Evolutionary conservation across 2,113 vertebrate genomes (phyloP).

Genomic region (Eupsittula cactorum): DNA sequence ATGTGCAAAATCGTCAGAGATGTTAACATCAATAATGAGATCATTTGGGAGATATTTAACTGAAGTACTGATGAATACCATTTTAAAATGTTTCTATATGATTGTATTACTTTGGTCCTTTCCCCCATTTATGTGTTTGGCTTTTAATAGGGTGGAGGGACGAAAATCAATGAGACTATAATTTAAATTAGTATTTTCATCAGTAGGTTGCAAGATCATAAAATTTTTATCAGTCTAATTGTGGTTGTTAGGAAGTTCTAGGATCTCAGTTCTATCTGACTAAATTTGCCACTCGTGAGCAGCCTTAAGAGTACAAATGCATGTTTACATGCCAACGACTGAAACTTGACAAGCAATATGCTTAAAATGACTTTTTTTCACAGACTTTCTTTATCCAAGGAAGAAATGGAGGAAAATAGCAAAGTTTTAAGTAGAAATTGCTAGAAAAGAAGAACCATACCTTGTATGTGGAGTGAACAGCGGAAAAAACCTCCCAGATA

Average conservation of each 20-base stretch:
- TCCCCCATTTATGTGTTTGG: not conserved
- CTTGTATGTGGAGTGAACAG: not conserved
- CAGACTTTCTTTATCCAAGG: not conserved
- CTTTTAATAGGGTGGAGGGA: not conserved
- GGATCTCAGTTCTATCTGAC: not conserved
- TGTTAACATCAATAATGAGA: not conserved
- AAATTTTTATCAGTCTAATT: not conserved
- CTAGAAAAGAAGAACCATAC: not conserved
- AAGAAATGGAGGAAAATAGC: not conserved
- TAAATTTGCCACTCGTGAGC: not conserved
- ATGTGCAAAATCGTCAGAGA: not conserved
- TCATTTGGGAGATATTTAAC: not conserved
- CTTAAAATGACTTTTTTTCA: not conserved
- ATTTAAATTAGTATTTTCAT: not conserved
- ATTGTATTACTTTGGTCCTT: not conserved
- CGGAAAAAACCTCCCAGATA: not conserved
- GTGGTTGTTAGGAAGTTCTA: not conserved
- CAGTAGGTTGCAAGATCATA: not conserved
- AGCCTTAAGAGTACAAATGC: not conserved
- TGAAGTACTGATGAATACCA: not conserved
- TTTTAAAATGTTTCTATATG: not conserved
- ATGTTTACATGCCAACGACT: not conserved
- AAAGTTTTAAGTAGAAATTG: not conserved
- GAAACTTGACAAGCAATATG: not conserved
- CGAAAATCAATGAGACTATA: not conserved